phyloP scores from a whole-genome alignment of 64 coral and sea anemone genomes.

The Anthopleura sola region DNA sequence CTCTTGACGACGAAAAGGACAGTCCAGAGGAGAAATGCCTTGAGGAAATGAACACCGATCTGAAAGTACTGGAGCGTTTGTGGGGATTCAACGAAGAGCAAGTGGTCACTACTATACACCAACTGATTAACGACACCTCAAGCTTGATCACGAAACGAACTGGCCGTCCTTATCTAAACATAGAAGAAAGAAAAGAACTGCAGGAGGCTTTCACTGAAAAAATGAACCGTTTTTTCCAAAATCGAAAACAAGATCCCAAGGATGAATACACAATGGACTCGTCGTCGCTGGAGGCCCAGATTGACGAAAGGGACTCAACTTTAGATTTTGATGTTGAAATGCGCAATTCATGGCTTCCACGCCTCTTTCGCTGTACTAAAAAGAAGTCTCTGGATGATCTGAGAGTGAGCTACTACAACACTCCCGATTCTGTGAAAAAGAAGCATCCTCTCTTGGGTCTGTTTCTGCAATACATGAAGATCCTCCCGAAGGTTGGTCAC shows the following conservation, averaged over 20 bases:
- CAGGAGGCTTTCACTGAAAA: neutral
- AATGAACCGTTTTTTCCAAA: neutral
- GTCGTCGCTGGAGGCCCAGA: neutral
- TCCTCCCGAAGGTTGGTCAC: conserved; percentile 43
- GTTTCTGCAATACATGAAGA: conserved; percentile 55
- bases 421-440: conserved; percentile 26
- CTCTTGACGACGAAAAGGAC: neutral
- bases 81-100: conserved; percentile 67
- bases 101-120: conserved; percentile 56
- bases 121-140: conserved; percentile 35
- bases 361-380: conserved; percentile 65
- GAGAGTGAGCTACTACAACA: conserved; percentile 39
- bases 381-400: conserved; percentile 56
- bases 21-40: neutral
- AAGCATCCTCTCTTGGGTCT: conserved; percentile 62
- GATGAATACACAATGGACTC: neutral
- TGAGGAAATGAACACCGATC: conserved; percentile 48
- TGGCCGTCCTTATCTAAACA: neutral
- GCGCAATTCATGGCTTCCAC: conserved; percentile 26
- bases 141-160: conserved; percentile 16
- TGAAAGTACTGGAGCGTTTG: conserved; percentile 39
- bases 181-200: conserved; percentile 38
- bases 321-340: neutral
- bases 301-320: conserved; percentile 6
- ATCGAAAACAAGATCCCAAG: neutral